Conservation (phyloP, 2,888 invertebrate species). For the Leptinotarsa rubiginosa region DNA sequence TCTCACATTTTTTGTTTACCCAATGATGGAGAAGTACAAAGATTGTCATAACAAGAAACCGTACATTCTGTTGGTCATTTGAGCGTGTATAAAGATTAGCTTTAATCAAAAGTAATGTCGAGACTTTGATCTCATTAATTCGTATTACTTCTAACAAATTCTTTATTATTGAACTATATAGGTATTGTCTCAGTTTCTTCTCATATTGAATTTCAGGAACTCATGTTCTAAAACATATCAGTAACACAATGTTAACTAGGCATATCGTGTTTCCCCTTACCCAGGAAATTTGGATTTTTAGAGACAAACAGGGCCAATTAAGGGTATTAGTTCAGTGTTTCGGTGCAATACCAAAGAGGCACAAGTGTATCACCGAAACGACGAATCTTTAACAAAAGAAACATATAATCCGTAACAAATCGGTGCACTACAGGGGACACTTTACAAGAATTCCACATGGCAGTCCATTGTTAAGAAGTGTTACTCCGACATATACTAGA, state of each 20-base stretch:
- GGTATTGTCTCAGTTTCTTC: background rate
- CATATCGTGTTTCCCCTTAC: slow-evolving; percentile 20
- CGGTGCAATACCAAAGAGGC: slow-evolving; percentile 16
- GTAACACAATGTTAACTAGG: slow-evolving; percentile 9
- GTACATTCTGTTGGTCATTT: too few species aligned
- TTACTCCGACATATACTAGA: slow-evolving; percentile 42
- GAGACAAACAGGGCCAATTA: slow-evolving; percentile 36
- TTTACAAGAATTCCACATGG: slow-evolving; percentile 51
- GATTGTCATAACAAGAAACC: too few species aligned
- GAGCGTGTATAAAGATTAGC: too few species aligned
- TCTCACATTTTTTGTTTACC: too few species aligned
- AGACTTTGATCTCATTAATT: background rate
- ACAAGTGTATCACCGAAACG: slow-evolving; percentile 36
- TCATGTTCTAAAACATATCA: slow-evolving; percentile 15
- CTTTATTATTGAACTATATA: background rate
- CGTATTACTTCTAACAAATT: too few species aligned
- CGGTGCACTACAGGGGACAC: slow-evolving; percentile 48
- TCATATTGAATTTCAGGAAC: slow-evolving; percentile 7
- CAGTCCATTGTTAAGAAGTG: slow-evolving; percentile 51
- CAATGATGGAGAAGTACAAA: too few species aligned
- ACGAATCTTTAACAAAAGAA: slow-evolving; percentile 36
- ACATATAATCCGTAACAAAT: slow-evolving; percentile 52
- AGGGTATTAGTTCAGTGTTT: slow-evolving; percentile 17
- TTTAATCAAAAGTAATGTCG: too few species aligned
- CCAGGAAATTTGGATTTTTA: slow-evolving; percentile 4